Percentiles rank a stretch among this genome's conserved stretches.
These are phyloP conservation scores for Dicyrtoma fusca DNA, from an alignment of 2,888 invertebrate species.

Conservation along the genomic window DNA sequence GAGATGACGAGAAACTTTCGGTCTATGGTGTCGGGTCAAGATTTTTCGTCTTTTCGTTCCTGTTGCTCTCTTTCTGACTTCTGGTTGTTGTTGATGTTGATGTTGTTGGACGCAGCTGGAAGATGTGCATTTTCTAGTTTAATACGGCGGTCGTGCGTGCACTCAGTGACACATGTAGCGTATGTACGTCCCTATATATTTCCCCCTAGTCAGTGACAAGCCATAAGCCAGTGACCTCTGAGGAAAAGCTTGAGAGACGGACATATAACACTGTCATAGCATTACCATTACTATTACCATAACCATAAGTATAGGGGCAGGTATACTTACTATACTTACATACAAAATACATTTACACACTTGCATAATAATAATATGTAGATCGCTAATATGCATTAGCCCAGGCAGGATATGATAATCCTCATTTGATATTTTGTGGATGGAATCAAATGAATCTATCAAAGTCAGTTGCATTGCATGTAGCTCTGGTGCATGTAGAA, in stretches of 20 bases:
- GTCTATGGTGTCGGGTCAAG: slow-evolving; percentile 28
- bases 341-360: too few species aligned
- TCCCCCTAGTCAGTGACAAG: slow-evolving; percentile 9
- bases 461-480: slow-evolving; percentile 20
- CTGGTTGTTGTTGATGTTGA: background rate
- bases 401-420: background rate
- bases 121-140: slow-evolving; percentile 18
- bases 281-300: too few species aligned
- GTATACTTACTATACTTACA: too few species aligned
- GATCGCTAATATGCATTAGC: too few species aligned
- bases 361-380: too few species aligned
- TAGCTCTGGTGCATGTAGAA: background rate
- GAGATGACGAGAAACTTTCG: slow-evolving; percentile 11
- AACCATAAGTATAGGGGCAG: too few species aligned
- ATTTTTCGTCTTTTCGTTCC: background rate
- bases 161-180: slow-evolving; percentile 8
- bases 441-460: slow-evolving; percentile 22
- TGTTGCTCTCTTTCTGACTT: background rate
- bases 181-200: background rate
- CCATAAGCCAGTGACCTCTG: slow-evolving; percentile 15
- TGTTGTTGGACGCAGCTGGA: slow-evolving; percentile 14
- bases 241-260: background rate
- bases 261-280: background rate
- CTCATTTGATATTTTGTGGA: slow-evolving; percentile 16
- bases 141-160: slow-evolving; percentile 27